Evolutionary conservation across 2,888 invertebrate genomes (phyloP), one percentile per base, ranked within the genome.

Genomic region (Bursaphelenchus okinawaensis): DNA sequence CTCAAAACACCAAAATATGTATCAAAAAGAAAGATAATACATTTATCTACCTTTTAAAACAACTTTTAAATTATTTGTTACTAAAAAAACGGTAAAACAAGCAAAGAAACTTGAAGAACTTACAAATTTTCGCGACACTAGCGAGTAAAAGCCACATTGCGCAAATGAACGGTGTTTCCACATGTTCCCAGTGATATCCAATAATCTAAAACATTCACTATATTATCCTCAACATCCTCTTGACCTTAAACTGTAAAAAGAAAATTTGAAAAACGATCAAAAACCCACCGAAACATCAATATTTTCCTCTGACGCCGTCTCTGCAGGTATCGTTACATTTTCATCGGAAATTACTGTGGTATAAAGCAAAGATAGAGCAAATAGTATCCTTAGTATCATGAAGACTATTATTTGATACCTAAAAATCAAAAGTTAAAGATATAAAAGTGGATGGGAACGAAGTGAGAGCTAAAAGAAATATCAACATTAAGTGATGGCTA

Each of bases 101-200:
- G 16, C 7, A 26, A 55, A 7, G 8, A 16, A 7, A n/a, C 9
- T 9, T n/a, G n/a, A 9, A 22, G 20, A 31, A 70, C 70, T 67
- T 50, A 70, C 70, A 60, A 40, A 75, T 72, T 52, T 75, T 74
- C 1, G 74, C 74, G n/a, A 72, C 27, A 2, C 68, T 66, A 0
- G 74, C 74, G 6, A 72, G 58, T 9, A 74, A 52, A 23, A 74
- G 52, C 74, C 74, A 74, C 20, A 68, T 52, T 4, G 67, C 67
- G 40, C 74, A 64, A 7, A 72, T 64, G 19, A 70, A 73, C 4
- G 74, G 70, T 9, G 68, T 60, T 31, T 69, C 54, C 16, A 74
- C 72, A 62, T 74, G 72, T 9, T 70, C 65, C 74, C 74, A 74
- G 52, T 69, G 67, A 64, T 70, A 68, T 2, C 64, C 64, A 63